Conservation (phyloP, 1,140 invertebrate genomes). For the Meloidogyne hapla region DNA sequence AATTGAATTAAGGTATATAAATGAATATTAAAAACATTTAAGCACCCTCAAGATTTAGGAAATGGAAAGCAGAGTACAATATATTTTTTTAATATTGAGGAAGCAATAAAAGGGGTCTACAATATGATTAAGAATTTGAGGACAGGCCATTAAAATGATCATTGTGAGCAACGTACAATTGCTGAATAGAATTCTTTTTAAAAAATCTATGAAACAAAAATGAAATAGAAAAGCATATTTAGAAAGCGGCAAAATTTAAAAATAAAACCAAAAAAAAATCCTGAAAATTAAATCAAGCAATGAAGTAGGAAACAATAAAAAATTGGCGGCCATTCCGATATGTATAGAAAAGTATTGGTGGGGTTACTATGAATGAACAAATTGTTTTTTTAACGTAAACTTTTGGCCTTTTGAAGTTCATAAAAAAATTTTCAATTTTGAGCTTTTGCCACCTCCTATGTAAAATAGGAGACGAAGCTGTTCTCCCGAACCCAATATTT, state of each 20-base stretch:
- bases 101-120: not conserved
- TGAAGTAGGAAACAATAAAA: not conserved
- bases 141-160: not conserved
- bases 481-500: not conserved
- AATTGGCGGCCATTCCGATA: not conserved
- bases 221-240: not conserved
- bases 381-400: not conserved
- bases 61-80: not conserved
- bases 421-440: no score
- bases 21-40: not conserved
- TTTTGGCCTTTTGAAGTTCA: not conserved
- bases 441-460: no score
- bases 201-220: not conserved
- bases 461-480: not conserved
- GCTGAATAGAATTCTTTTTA: not conserved
- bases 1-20: no score
- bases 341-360: not conserved
- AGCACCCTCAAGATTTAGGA: not conserved
- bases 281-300: no score
- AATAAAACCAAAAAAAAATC: not conserved
- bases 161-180: not conserved
- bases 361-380: not conserved
- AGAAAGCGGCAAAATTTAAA: not conserved
- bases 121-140: slow-evolving; percentile 3
- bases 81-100: not conserved